Evolutionary conservation across 1,140 invertebrate genomes (phyloP).

Genomic region (Caerostris darwini): DNA sequence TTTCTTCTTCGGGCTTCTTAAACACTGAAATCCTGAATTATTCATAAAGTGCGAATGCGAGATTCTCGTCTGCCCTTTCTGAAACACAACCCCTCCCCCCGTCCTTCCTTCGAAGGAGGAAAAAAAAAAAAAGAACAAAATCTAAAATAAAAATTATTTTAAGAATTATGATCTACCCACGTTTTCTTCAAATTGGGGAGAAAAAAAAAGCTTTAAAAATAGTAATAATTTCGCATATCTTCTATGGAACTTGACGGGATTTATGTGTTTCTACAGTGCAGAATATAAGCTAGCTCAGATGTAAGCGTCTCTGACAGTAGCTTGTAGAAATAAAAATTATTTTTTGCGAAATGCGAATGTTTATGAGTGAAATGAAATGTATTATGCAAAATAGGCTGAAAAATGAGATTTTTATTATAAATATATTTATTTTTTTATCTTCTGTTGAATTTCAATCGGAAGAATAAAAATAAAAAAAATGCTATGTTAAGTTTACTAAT

Average conservation of each 20-base stretch:
- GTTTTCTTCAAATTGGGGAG: not conserved
- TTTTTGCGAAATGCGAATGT: not conserved
- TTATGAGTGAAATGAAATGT: not conserved
- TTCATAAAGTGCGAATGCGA: not conserved
- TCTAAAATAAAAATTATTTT: not conserved
- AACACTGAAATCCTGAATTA: slow-evolving; percentile 12
- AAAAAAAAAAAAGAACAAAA: not conserved
- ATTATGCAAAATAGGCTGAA: not conserved
- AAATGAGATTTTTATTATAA: too few species aligned
- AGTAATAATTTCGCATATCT: not conserved
- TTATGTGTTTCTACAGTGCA: not conserved
- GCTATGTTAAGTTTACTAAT: too few species aligned
- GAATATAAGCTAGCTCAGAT: not conserved
- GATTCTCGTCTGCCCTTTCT: not conserved
- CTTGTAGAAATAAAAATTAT: not conserved
- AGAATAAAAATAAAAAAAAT: too few species aligned
- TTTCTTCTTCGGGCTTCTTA: not conserved
- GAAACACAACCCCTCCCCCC: not conserved
- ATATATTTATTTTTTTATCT: too few species aligned
- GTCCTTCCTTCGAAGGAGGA: not conserved
- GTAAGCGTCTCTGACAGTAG: not conserved
- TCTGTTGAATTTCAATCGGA: too few species aligned
- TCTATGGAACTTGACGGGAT: not conserved
- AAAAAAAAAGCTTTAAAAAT: not conserved
- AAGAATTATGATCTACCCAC: not conserved